phyloP scores from a whole-genome alignment of 2,888 invertebrate genomes.

The Cenopis cana region DNA sequence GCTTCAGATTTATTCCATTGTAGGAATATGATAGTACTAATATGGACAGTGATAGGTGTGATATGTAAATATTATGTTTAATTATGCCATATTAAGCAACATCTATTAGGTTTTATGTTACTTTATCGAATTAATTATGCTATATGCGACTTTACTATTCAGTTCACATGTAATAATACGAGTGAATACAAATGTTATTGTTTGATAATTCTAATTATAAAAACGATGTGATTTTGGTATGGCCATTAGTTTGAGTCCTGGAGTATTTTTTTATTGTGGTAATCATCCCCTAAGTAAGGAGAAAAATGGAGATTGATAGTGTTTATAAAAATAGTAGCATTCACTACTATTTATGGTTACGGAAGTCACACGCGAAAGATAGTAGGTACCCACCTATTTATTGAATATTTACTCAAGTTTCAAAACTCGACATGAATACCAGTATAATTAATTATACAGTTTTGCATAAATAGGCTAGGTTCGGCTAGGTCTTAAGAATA shows the following conservation, averaged over 20 bases:
- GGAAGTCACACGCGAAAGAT: background rate
- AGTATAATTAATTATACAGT: conserved; percentile 20
- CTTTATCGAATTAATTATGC: background rate
- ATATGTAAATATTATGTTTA: conserved; percentile 5
- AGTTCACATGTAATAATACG: background rate
- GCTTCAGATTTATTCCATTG: background rate
- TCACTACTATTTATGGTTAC: background rate
- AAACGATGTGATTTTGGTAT: too few relatives aligned
- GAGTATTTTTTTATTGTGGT: background rate
- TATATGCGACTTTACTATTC: background rate
- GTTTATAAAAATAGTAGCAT: background rate
- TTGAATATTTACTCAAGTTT: conserved; percentile 34
- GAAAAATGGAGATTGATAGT: background rate
- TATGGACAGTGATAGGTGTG: background rate
- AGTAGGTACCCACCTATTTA: background rate
- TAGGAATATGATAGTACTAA: conserved; percentile 1
- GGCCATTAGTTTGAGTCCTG: background rate
- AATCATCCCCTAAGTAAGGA: background rate
- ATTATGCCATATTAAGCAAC: conserved; percentile 4
- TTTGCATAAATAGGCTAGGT: conserved; percentile 34
- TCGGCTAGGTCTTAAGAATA: conserved; percentile 20
- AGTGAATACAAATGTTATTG: background rate
- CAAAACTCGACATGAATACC: conserved; percentile 9
- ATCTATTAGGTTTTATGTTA: background rate
- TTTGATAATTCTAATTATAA: too few relatives aligned